phyloP scores from a whole-genome alignment of 2,797 vertebrate species.

The Phalanger gymnotis region DNA sequence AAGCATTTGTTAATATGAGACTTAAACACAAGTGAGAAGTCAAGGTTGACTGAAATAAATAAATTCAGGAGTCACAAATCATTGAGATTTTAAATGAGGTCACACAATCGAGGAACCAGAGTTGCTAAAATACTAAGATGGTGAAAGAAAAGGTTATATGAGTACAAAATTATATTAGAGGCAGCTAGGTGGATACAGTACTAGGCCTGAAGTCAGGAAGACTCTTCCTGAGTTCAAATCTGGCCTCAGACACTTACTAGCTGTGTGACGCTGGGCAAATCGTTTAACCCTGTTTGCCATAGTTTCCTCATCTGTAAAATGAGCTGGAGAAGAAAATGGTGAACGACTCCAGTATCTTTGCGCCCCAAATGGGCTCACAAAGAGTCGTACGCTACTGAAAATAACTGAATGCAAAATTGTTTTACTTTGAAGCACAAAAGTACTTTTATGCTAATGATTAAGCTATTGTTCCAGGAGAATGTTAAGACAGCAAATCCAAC shows the following conservation, averaged over 20 bases:
- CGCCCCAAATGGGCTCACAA: background rate
- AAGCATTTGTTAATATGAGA: conserved; percentile 4
- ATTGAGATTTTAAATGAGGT: background rate
- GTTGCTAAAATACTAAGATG: background rate
- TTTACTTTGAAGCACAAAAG: background rate
- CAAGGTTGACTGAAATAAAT: background rate
- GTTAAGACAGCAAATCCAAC: background rate
- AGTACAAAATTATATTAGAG: background rate
- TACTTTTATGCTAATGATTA: background rate
- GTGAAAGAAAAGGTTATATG: background rate
- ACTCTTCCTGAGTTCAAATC: background rate
- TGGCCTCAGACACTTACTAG: background rate
- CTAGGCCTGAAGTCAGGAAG: background rate
- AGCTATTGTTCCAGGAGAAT: background rate
- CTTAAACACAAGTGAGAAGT: conserved; percentile 10
- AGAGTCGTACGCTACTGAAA: background rate
- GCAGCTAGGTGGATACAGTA: background rate
- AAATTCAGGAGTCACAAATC: background rate
- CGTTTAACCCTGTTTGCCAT: background rate
- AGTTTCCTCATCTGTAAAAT: background rate
- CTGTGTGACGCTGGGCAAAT: background rate
- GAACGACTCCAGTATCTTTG: background rate
- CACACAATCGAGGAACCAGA: background rate
- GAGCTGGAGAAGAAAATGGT: background rate
- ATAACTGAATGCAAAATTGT: background rate